phyloP scores from a whole-genome alignment of 35 echinoderm and acorn worm genomes.

The Anneissia japonica region DNA sequence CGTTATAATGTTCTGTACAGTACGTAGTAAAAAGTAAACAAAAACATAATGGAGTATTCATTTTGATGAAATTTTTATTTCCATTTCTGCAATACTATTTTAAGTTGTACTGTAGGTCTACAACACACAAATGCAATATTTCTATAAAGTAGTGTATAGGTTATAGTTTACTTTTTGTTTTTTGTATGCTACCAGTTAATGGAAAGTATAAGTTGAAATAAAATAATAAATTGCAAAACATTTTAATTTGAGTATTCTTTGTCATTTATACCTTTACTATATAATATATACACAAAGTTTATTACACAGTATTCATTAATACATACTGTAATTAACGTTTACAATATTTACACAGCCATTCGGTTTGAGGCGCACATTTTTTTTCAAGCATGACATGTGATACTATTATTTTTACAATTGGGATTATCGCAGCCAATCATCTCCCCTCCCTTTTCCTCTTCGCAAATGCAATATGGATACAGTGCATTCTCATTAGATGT shows the following conservation, averaged over 20 bases:
- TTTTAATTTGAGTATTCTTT: neutral
- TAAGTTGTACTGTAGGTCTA: neutral
- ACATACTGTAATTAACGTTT: neutral
- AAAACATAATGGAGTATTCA: slow-evolving; percentile 19
- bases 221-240: neutral
- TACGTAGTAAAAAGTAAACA: slow-evolving; percentile 14
- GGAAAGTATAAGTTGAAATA: neutral
- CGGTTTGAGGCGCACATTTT: too few species aligned
- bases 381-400: too few species aligned
- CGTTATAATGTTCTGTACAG: too few species aligned
- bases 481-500: neutral
- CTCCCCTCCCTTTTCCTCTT: too few species aligned
- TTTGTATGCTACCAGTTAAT: neutral
- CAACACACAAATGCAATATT: neutral
- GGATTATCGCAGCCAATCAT: too few species aligned
- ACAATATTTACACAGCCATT: too few species aligned
- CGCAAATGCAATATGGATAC: too few species aligned
- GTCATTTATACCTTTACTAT: neutral
- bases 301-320: slow-evolving; percentile 9
- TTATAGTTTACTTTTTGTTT: neutral
- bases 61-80: neutral
- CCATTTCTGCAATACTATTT: neutral
- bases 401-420: too few species aligned
- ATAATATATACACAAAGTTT: slow-evolving; percentile 12
- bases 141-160: neutral